Base-by-base conservation (phyloP, 2,888 invertebrate genomes). In the Barypeithes pellucidus region DNA sequence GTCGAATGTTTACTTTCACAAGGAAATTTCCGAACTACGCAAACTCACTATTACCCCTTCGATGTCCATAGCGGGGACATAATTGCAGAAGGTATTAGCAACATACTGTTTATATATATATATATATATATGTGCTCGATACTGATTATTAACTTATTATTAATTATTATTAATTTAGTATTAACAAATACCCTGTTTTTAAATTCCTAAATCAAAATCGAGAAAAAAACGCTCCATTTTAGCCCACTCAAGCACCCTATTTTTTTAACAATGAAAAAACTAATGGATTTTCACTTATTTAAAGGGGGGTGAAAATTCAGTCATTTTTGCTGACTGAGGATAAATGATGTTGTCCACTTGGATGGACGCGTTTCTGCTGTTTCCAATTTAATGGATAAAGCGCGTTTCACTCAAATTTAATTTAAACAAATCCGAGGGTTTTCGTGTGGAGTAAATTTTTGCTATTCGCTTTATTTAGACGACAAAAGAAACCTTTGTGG, bases 271-370 rank as follows among this genome's bases (percentile, higher is more conserved):
- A 57, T 57, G 54, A 5, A 57, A 57, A 29, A 57, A 57, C 54
- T 33, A 57, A 57, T 57, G 54, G 33, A 33, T 36, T 57, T 57
- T 33, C 54, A 57, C 54, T 57, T 57, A 57, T 57, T 57, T 57
- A 36, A 57, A 57, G 8, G 54, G 54, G 33, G 33, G 14, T 54
- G 54, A 16, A 18, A 57, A 57, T 33, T n/a, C 54, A 33, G 54
- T 33, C 33, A 57, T 33, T 57, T 57, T 33, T 57, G 54, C 54
- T 57, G 33, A 57, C 33, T 57, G 54, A 57, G 33, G 29, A 33
- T 57, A 57, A 57, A 57, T 57, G 54, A 33, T 57, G 24, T 57
- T 54, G 54, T 54, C 54, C 54, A 54, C 54, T 33, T 54, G 54
- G 54, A 29, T 33, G 54, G 33, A 54, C 54, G 54, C 54, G 33